Conservation (phyloP, 2,888 invertebrate species). For the Euplexia lucipara region DNA sequence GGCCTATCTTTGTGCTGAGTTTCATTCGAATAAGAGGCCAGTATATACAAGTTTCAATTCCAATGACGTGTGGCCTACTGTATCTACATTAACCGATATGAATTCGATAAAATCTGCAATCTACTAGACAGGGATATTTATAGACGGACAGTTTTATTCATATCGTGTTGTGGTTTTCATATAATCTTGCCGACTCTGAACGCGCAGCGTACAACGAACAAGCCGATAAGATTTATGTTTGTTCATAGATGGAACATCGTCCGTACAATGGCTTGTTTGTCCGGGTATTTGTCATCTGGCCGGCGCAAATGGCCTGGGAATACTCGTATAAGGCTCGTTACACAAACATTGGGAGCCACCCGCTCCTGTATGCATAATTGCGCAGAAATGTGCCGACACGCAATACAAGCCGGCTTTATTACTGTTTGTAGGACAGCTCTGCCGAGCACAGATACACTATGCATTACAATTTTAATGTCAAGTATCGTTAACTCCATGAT, state of each 20-base stretch:
- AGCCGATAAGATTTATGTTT: conserved; percentile 71
- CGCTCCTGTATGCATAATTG: conserved; percentile 61
- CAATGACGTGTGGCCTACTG: too few relatives aligned
- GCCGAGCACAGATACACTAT: conserved; percentile 3
- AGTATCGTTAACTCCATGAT: conserved; percentile 28
- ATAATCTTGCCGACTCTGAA: conserved; percentile 49
- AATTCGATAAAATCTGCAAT: conserved; percentile 58
- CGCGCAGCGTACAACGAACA: conserved; percentile 42
- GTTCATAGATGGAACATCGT: conserved; percentile 64
- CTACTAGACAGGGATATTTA: conserved; percentile 46
- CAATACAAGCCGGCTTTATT: conserved; percentile 46
- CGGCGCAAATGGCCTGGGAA: conserved; percentile 57
- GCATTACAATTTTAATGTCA: conserved; percentile 24
- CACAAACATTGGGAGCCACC: conserved; percentile 36
- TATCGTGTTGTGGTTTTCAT: conserved; percentile 52
- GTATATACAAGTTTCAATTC: too few relatives aligned
- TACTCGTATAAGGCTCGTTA: conserved; percentile 50
- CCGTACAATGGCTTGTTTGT: conserved; percentile 72
- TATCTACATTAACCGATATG: conserved; percentile 51
- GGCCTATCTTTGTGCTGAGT: too few relatives aligned
- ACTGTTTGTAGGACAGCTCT: conserved; percentile 45
- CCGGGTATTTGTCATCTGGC: conserved; percentile 70
- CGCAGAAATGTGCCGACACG: conserved; percentile 47
- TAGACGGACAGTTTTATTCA: conserved; percentile 53
- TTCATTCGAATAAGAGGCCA: too few relatives aligned